Percentiles rank a stretch among this genome's conserved stretches.
Evolutionary conservation across 2,888 invertebrate species (phyloP).

Genomic region (Tanytarsus gracilentus): DNA sequence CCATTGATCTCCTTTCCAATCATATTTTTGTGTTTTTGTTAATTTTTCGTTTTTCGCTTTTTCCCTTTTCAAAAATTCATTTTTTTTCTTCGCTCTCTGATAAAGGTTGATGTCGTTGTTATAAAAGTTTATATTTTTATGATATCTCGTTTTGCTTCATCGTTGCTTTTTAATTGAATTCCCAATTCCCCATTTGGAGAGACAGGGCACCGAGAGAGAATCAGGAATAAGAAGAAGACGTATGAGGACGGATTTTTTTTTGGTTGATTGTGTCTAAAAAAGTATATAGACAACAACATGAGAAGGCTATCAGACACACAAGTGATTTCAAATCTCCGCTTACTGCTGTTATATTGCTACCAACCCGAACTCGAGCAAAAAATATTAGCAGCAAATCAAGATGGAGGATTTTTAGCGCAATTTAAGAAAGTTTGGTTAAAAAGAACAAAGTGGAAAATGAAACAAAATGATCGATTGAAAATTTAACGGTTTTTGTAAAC

Average conservation of each 20-base stretch:
- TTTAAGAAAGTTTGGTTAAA: too few relatives aligned
- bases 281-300: too few relatives aligned
- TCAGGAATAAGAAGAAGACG: background rate
- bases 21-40: slow-evolving; percentile 5
- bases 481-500: too few relatives aligned
- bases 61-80: background rate
- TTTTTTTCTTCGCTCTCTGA: background rate
- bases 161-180: slow-evolving; percentile 15
- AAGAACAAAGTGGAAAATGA: too few relatives aligned
- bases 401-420: background rate
- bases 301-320: background rate
- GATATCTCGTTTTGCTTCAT: slow-evolving; percentile 15
- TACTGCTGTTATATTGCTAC: background rate
- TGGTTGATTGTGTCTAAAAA: too few relatives aligned
- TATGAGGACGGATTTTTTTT: background rate
- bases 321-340: slow-evolving; percentile 4
- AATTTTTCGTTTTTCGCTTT: background rate
- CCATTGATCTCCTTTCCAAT: slow-evolving; percentile 17
- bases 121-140: background rate
- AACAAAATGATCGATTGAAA: too few relatives aligned
- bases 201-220: too few relatives aligned
- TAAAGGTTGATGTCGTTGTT: background rate
- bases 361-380: background rate
- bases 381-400: background rate
- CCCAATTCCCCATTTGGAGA: slow-evolving; percentile 10